Evolutionary conservation across 2,888 invertebrate genomes (phyloP), one percentile per base, ranked within the genome.

Genomic region (Oeneis ivallda): DNA sequence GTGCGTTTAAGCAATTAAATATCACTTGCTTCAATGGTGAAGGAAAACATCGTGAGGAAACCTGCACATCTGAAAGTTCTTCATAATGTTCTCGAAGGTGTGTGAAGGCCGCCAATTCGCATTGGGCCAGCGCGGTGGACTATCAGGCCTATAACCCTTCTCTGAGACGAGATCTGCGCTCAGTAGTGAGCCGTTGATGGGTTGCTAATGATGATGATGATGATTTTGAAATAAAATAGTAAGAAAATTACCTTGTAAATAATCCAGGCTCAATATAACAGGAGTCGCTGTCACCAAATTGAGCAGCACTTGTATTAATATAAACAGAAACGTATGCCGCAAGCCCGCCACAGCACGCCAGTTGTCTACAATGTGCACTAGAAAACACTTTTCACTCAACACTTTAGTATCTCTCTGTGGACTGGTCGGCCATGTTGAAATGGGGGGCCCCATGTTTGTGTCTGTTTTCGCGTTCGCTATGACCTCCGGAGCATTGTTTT

Each of bases 181-280:
- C n/a, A n/a, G n/a, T n/a, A n/a, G n/a, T n/a, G n/a, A n/a, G n/a
- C n/a, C n/a, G n/a, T n/a, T n/a, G n/a, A n/a, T n/a, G n/a, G n/a
- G n/a, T n/a, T n/a, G n/a, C n/a, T n/a, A n/a, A n/a, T n/a, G n/a
- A n/a, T n/a, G n/a, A n/a, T n/a, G n/a, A n/a, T n/a, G n/a, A n/a
- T n/a, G n/a, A n/a, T n/a, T n/a, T n/a, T 37, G 2, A 6, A 6
- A 6, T 37, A 37, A 17, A 52, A 52, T 11, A 52, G 19, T 5
- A 19, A 47, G 6, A 59, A 47, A 45, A 56, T 81, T 78, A 92
- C 91, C 91, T 85, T 90, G 91, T 66, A 86, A 80, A 79, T 91
- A 89, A 76, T 89, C 87, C 87, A 90, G 74, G 72, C 84, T 89
- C 13, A 91, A 72, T 69, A 89, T 73, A 45, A 92, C 89, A 2